phyloP scores from a whole-genome alignment of 2,888 invertebrate species.

The Eupeodes latifasciatus region DNA sequence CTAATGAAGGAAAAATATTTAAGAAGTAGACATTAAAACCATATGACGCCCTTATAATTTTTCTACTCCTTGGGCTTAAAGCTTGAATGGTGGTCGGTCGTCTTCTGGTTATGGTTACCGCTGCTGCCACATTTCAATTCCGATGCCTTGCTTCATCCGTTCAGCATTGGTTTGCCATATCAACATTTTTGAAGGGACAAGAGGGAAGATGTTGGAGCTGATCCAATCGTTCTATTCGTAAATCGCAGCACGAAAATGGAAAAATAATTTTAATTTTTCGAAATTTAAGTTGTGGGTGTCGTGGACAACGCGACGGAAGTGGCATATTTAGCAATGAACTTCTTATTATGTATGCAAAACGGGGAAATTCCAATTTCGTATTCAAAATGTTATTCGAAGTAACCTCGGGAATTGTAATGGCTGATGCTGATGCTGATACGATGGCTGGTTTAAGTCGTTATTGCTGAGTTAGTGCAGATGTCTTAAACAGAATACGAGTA shows the following conservation, averaged over 20 bases:
- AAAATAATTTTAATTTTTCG: conserved; percentile 74
- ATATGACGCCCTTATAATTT: conserved; percentile 76
- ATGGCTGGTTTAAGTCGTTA: conserved; percentile 26
- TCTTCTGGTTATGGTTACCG: conserved; percentile 30
- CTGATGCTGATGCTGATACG: neutral
- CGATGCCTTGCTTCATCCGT: conserved; percentile 49
- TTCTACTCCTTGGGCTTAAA: conserved; percentile 70
- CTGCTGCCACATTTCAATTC: conserved; percentile 44
- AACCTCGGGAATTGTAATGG: conserved; percentile 54
- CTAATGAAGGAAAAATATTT: conserved; percentile 76
- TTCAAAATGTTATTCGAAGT: conserved; percentile 72
- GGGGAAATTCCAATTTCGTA: conserved; percentile 69
- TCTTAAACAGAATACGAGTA: conserved; percentile 2
- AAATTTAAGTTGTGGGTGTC: conserved; percentile 64
- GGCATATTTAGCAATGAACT: conserved; percentile 63
- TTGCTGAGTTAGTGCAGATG: conserved; percentile 59
- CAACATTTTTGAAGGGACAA: neutral
- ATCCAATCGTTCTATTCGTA: conserved; percentile 45
- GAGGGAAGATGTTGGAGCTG: neutral
- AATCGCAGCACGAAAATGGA: conserved; percentile 71
- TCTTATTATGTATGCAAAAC: conserved; percentile 73
- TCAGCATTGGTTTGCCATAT: conserved; percentile 70
- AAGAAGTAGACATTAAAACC: conserved; percentile 74
- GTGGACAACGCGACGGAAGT: conserved; percentile 57
- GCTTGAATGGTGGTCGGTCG: conserved; percentile 52